These are phyloP conservation scores for Lichenostomus cassidix DNA, from an alignment of 2,113 vertebrate species.

Conservation along the genomic window DNA sequence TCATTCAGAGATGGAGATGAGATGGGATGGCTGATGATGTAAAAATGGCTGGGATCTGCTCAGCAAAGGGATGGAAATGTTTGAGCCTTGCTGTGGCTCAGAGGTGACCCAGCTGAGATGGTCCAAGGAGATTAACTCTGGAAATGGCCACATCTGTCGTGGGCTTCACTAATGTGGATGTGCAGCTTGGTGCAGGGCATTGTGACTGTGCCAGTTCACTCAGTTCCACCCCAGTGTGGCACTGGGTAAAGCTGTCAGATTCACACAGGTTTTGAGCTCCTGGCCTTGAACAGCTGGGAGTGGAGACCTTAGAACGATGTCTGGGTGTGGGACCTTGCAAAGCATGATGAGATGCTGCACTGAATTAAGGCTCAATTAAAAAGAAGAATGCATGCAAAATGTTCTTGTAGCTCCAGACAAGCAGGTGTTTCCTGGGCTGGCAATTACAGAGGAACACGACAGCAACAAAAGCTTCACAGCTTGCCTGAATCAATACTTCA, in stretches of 20 bases:
- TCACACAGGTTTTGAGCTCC: background rate
- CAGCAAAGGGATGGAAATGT: accelerated
- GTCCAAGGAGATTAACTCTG: background rate
- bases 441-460: background rate
- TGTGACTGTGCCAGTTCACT: background rate
- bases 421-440: background rate
- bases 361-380: background rate
- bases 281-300: background rate
- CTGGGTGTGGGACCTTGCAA: background rate
- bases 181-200: background rate
- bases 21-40: background rate
- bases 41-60: background rate
- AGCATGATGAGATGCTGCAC: background rate
- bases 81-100: background rate
- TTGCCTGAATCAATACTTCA: background rate
- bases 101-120: background rate
- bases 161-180: background rate
- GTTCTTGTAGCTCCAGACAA: background rate
- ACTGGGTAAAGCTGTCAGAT: background rate
- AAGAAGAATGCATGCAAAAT: background rate
- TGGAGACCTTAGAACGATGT: background rate
- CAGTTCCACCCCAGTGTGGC: background rate
- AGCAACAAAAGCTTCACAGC: slow-evolving; percentile 16
- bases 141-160: background rate
- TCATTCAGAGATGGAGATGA: background rate